Evolutionary conservation across 37 sponge, comb jelly and placozoan species (phyloP), one percentile per base, ranked within the genome.

Genomic region (Lycopodina hypogea): DNA sequence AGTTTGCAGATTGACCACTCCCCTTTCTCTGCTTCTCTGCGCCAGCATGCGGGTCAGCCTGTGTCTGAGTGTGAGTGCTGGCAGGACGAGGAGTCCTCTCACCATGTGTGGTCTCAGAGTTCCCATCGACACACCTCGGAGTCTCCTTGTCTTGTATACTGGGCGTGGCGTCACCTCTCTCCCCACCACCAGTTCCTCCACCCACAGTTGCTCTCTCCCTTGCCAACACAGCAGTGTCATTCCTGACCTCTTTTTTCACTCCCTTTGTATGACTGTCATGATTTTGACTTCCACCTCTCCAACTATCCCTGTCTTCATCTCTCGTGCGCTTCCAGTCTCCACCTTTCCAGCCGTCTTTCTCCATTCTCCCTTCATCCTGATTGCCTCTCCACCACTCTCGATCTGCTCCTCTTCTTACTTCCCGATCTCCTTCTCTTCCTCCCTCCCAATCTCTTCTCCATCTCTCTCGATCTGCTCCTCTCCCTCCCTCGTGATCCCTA

Each of bases 281-380:
- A 9, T 45, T 45, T 12, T 45, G 48, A 42, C 71, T 51, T 42
- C 71, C 71, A 45, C 48, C 51, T 35, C 26, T 41, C 71, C 30
- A 45, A 42, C 35, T 15, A 33, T 22, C 48, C 23, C 51, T 39
- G 19, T 15, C 74, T 53, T 11, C 61, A 8, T 4, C 23, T 2
- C 7, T 3, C 37, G 15, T 41, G 7, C 23, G 9, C 36, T 9
- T 36, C 8, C 72, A n/a, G 17, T 68, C 69, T 68, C 28, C 69
- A 68, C 69, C 40, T 68, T 68, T 68, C 69, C 28, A 11, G n/a
- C 28, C 65, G 22, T 24, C 22, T 63, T n/a, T 53, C 17, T 53
- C 28, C 19, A 24, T 63, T n/a, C 28, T n/a, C 19, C 65, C 28
- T 9, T 53, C 65, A 28, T 63, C 19, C 30, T 63, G 28, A 18